phyloP scores from a whole-genome alignment of 2,888 invertebrate genomes.

The Amphipoea lucens region DNA sequence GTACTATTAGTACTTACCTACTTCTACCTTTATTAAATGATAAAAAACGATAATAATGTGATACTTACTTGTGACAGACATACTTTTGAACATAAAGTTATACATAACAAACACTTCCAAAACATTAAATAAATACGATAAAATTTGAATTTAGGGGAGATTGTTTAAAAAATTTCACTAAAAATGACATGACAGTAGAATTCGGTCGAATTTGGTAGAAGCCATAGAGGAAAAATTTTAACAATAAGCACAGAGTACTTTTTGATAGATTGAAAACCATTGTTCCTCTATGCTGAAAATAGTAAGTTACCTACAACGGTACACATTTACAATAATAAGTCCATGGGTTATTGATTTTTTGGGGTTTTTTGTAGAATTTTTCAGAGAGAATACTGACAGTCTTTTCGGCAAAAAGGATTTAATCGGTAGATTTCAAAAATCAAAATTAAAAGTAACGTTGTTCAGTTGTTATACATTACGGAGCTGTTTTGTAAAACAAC shows the following conservation, averaged over 20 bases:
- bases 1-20: not conserved
- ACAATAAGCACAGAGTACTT: no score
- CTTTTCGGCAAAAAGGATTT: not conserved
- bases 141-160: not conserved
- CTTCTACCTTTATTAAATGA: not conserved
- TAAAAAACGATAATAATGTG: not conserved
- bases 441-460: no score
- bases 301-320: no score
- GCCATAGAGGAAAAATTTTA: no score
- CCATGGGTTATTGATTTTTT: not conserved
- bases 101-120: slow-evolving; percentile 30
- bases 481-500: no score
- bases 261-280: not conserved
- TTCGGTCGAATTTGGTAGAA: not conserved
- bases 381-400: not conserved
- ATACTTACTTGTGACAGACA: slow-evolving; percentile 26
- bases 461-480: no score
- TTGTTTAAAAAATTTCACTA: not conserved
- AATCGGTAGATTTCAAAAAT: not conserved
- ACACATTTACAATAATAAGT: not conserved
- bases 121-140: slow-evolving; percentile 24
- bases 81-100: slow-evolving; percentile 22
- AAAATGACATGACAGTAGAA: slow-evolving; percentile 4
- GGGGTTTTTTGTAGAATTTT: not conserved
- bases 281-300: no score